phyloP scores from a whole-genome alignment of 2,888 invertebrate genomes.

The Drosophila recens region DNA sequence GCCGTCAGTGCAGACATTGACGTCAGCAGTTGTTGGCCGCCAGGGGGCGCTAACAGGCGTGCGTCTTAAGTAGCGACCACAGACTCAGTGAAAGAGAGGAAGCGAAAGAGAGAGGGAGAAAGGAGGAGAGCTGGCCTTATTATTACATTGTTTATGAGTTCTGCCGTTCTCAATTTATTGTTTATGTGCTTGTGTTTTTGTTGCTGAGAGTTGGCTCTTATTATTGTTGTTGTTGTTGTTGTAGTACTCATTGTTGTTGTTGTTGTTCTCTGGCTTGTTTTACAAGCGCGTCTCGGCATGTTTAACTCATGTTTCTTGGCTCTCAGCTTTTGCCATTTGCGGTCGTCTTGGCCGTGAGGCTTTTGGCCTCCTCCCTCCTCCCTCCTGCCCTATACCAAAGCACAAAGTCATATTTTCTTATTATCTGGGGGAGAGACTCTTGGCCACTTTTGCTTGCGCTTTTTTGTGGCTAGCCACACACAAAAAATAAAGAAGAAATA shows the following conservation, averaged over 20 bases:
- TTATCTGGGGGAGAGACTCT: constrained; percentile 57
- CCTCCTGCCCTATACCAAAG: constrained; percentile 5
- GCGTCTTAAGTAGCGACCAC: constrained; percentile 51
- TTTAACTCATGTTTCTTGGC: constrained; percentile 70
- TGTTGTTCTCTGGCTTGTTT: constrained; percentile 64
- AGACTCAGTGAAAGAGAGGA: constrained; percentile 23
- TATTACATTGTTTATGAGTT: constrained; percentile 78
- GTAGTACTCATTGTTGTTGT: constrained; percentile 22
- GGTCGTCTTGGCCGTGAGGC: constrained; percentile 60
- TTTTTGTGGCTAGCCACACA: constrained; percentile 69
- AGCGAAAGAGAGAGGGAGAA: not conserved
- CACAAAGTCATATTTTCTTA: constrained; percentile 78
- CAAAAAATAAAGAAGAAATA: constrained; percentile 41
- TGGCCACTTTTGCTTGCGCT: constrained; percentile 54
- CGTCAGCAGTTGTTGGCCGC: constrained; percentile 21
- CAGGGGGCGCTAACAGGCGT: constrained; percentile 46
- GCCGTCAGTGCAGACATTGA: constrained; percentile 20
- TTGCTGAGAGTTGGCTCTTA: constrained; percentile 16
- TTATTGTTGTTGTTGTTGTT: constrained; percentile 9
- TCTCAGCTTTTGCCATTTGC: constrained; percentile 58
- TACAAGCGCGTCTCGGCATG: constrained; percentile 75
- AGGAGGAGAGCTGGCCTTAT: constrained; percentile 67
- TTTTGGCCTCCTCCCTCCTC: constrained; percentile 11
- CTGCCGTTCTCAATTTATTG: constrained; percentile 68
- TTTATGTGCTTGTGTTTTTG: constrained; percentile 44